Evolutionary conservation across 1,140 invertebrate genomes (phyloP).

Genomic region (Drosophila parabipectinata): DNA sequence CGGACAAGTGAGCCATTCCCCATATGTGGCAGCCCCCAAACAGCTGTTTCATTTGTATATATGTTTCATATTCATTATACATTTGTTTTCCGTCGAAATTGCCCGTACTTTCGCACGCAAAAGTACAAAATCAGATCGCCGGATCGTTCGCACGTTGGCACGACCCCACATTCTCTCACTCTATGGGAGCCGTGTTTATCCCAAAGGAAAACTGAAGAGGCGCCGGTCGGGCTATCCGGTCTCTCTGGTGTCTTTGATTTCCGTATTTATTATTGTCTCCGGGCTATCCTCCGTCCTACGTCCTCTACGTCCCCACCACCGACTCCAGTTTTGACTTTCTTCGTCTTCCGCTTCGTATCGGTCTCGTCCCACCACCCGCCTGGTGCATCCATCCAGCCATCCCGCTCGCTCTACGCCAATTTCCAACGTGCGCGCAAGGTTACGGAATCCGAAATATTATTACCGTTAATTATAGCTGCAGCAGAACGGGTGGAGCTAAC

Average conservation of each 20-base stretch:
- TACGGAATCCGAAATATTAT: conserved; percentile 49
- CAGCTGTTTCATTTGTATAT: conserved; percentile 39
- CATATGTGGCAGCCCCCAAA: conserved; percentile 19
- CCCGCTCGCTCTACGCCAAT: conserved; percentile 15
- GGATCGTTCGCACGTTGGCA: not conserved
- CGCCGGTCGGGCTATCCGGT: not conserved
- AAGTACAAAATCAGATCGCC: conserved; percentile 12
- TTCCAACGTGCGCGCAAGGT: conserved; percentile 37
- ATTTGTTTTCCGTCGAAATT: conserved; percentile 36
- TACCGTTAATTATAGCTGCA: conserved; percentile 45
- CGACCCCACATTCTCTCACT: not conserved
- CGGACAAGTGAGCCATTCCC: not conserved
- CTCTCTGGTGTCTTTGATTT: not conserved
- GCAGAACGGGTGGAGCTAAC: conserved; percentile 6
- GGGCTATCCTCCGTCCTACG: not conserved
- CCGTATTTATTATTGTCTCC: not conserved
- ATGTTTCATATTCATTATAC: conserved; percentile 23
- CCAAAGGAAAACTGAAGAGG: not conserved
- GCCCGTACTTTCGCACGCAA: conserved; percentile 10
- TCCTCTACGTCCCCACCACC: not conserved
- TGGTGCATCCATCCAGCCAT: not conserved
- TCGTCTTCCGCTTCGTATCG: conserved; percentile 4
- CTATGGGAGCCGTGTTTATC: not conserved
- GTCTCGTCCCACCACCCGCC: not conserved
- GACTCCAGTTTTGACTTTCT: conserved; percentile 1